phyloP scores from a whole-genome alignment of 2,113 vertebrate genomes.

The Labeo rohita region DNA sequence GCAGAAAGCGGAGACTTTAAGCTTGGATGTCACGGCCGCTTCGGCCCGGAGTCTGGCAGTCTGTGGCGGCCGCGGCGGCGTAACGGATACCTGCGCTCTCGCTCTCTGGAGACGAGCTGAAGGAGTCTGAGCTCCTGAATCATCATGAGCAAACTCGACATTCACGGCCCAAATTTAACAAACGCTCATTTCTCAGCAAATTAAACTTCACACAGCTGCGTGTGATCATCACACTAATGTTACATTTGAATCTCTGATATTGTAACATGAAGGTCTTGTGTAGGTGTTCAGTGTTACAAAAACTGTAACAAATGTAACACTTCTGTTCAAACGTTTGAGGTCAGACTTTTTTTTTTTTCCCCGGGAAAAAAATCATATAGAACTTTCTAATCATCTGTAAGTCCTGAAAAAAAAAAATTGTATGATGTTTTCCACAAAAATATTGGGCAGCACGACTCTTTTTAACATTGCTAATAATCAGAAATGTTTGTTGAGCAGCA shows the following conservation, averaged over 20 bases:
- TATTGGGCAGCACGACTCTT: too few relatives aligned
- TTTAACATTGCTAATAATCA: too few relatives aligned
- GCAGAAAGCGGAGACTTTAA: slow-evolving; percentile 39
- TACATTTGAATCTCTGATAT: too few relatives aligned
- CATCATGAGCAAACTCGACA: slow-evolving; percentile 59
- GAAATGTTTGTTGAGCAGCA: too few relatives aligned
- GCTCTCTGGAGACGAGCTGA: slow-evolving; percentile 61
- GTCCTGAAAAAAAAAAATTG: too few relatives aligned
- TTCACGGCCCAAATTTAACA: slow-evolving; percentile 41
- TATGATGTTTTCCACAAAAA: too few relatives aligned
- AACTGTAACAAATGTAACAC: background rate
- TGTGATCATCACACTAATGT: too few relatives aligned
- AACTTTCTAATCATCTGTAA: too few relatives aligned
- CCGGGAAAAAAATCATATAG: too few relatives aligned
- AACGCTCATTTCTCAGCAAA: slow-evolving; percentile 28
- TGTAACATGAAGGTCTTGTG: too few relatives aligned
- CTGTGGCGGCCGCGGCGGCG: slow-evolving; percentile 62
- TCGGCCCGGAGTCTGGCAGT: slow-evolving; percentile 48
- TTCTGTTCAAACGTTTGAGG: background rate
- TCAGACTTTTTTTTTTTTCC: too few relatives aligned
- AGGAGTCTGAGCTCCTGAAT: slow-evolving; percentile 65
- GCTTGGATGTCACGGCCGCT: slow-evolving; percentile 54
- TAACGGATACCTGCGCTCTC: slow-evolving; percentile 60
- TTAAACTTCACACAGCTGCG: slow-evolving; percentile 10
- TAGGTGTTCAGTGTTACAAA: background rate